A percentile compares a stretch with the other conserved stretches of the same genome.
Conservation (phyloP, 2,888 invertebrate species). For the Isotomurus palustris region DNA sequence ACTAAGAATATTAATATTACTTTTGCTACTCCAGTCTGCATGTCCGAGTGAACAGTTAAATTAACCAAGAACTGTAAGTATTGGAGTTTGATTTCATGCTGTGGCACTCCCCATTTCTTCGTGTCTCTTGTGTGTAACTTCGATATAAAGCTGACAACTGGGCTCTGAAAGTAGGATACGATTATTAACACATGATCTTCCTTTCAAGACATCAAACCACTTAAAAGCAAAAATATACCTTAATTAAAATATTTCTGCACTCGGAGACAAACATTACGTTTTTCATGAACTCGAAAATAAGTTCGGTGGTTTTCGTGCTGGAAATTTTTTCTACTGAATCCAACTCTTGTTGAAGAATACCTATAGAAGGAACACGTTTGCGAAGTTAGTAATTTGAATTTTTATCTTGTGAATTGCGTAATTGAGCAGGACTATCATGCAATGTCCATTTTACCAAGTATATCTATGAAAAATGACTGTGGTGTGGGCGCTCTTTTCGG, state of each 20-base stretch:
- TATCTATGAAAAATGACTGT: conserved; percentile 35
- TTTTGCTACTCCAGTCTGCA: conserved; percentile 39
- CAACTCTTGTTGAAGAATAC: conserved; percentile 36
- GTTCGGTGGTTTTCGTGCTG: conserved; percentile 34
- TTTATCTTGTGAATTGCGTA: too few species aligned
- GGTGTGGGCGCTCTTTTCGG: conserved; percentile 35
- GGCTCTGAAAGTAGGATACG: conserved; percentile 19
- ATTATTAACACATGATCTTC: background rate
- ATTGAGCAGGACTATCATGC: too few species aligned
- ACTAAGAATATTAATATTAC: conserved; percentile 15
- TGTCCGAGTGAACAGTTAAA: conserved; percentile 32
- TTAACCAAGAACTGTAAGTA: conserved; percentile 40
- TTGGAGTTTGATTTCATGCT: conserved; percentile 31
- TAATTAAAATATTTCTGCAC: conserved; percentile 35
- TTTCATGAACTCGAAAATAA: conserved; percentile 33
- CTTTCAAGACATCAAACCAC: background rate
- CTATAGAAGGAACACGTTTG: conserved; percentile 11
- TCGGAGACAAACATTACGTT: conserved; percentile 33
- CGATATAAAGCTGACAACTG: conserved; percentile 26
- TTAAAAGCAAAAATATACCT: conserved; percentile 21
- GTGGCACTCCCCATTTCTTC: conserved; percentile 38
- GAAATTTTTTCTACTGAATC: conserved; percentile 27
- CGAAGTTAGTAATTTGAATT: background rate
- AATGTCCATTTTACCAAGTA: conserved; percentile 22
- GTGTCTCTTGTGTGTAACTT: conserved; percentile 36